phyloP scores from a whole-genome alignment of 37 sponge, comb jelly and placozoan species.

The Axinella damicornis region DNA sequence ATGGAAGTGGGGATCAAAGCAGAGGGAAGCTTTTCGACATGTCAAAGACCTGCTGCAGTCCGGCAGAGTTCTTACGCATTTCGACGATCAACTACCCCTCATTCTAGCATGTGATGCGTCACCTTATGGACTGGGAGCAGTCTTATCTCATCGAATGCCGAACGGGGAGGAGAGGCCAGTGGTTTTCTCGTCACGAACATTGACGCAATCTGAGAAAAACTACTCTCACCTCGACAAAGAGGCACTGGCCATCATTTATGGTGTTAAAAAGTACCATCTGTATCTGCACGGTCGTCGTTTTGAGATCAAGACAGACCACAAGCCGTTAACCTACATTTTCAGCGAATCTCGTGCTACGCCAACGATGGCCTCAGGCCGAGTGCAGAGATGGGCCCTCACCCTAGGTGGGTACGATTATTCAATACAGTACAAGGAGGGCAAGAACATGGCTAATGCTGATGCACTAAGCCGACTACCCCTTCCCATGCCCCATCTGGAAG shows the following conservation, averaged over 20 bases:
- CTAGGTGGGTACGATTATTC: too few species aligned
- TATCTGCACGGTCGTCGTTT: constrained; percentile 16
- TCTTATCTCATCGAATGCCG: constrained; percentile 8
- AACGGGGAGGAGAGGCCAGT: constrained; percentile 46
- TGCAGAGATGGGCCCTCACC: constrained; percentile 7
- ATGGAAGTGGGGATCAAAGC: constrained; percentile 32
- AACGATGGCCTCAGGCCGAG: constrained; percentile 6
- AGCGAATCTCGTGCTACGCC: constrained; percentile 5
- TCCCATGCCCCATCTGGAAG: too few species aligned
- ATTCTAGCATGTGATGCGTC: constrained; percentile 36
- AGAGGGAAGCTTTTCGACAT: constrained; percentile 13
- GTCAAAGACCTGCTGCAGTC: constrained; percentile 16
- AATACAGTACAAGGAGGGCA: too few species aligned
- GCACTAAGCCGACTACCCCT: too few species aligned
- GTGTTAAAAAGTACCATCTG: background rate
- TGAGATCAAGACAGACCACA: constrained; percentile 11
- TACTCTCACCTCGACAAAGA: constrained; percentile 30
- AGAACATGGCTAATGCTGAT: too few species aligned
- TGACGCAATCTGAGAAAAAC: constrained; percentile 8
- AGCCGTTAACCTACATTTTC: background rate
- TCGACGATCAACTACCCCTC: constrained; percentile 11
- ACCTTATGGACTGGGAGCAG: constrained; percentile 26
- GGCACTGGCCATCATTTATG: constrained; percentile 8
- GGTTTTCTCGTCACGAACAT: constrained; percentile 25
- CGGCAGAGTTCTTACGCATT: background rate